These are phyloP conservation scores for Chrysocyon brachyurus DNA, from an alignment of 2,797 vertebrate species.

Conservation along the genomic window DNA sequence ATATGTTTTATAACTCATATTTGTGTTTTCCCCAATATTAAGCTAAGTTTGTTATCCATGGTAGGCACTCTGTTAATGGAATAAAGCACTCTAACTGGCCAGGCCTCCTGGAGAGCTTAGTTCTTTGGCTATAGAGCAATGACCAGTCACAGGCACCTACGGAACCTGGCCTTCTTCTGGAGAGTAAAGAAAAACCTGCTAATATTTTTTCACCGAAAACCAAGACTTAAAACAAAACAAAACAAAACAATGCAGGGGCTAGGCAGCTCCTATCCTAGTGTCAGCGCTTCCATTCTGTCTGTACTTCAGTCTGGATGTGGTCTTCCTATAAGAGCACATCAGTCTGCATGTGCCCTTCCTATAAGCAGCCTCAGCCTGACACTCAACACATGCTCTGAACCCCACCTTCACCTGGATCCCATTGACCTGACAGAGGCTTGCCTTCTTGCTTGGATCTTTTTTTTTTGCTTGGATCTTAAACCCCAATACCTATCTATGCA, in stretches of 20 bases:
- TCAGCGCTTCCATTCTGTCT: neutral
- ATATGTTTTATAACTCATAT: neutral
- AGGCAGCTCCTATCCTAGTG: neutral
- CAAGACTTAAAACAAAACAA: neutral
- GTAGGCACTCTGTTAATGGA: neutral
- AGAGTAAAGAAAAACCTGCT: conserved; percentile 1
- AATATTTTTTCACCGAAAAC: neutral
- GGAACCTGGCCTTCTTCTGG: neutral
- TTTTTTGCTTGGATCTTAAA: neutral
- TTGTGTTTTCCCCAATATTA: neutral
- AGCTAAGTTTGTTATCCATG: neutral
- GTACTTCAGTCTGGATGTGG: neutral
- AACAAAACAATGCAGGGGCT: neutral
- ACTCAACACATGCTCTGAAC: neutral
- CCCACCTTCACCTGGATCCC: neutral
- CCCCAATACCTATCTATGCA: neutral
- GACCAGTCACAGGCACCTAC: neutral
- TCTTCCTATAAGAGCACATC: neutral
- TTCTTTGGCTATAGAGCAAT: neutral
- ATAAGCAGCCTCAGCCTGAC: neutral
- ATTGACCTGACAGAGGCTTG: neutral
- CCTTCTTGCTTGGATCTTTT: neutral
- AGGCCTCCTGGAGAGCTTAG: neutral
- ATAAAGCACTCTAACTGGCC: neutral
- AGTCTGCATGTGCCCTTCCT: neutral